A percentile compares a stretch with the other conserved stretches of the same genome.
phyloP scores from a whole-genome alignment of 2,888 invertebrate genomes.

The Xestobium rufovillosum region DNA sequence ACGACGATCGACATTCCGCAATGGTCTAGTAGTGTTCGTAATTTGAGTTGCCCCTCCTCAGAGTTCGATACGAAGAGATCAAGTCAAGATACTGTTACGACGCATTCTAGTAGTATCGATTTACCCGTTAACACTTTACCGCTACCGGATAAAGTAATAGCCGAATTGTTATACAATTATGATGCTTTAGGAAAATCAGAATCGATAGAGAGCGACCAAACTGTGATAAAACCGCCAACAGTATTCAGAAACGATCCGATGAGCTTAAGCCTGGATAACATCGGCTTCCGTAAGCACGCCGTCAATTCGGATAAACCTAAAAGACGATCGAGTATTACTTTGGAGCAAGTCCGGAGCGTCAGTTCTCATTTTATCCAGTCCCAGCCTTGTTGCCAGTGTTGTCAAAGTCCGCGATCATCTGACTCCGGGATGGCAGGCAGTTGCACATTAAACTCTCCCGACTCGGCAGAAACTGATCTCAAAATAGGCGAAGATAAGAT shows the following conservation, averaged over 20 bases:
- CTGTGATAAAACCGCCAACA: conserved; percentile 48
- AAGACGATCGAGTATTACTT: conserved; percentile 36
- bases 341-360: conserved; percentile 45
- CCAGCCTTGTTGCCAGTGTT: conserved; percentile 37
- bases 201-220: conserved; percentile 32
- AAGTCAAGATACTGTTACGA: conserved; percentile 34
- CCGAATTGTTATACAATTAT: conserved; percentile 49
- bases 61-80: conserved; percentile 19
- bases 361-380: conserved; percentile 46
- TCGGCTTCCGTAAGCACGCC: conserved; percentile 47
- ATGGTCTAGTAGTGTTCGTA: conserved; percentile 43
- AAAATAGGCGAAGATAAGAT: neutral
- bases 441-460: conserved; percentile 66
- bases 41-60: conserved; percentile 32
- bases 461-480: conserved; percentile 39
- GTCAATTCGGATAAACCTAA: conserved; percentile 55
- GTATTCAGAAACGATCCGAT: conserved; percentile 48
- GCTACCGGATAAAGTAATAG: conserved; percentile 48
- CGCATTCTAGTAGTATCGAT: conserved; percentile 53
- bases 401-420: conserved; percentile 65
- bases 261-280: conserved; percentile 31
- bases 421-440: conserved; percentile 83
- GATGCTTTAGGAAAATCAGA: conserved; percentile 33
- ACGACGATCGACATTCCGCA: conserved; percentile 51
- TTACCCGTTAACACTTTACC: conserved; percentile 45